Conservation (phyloP, 1,140 invertebrate genomes). For the Brachionus rotundiformis region DNA sequence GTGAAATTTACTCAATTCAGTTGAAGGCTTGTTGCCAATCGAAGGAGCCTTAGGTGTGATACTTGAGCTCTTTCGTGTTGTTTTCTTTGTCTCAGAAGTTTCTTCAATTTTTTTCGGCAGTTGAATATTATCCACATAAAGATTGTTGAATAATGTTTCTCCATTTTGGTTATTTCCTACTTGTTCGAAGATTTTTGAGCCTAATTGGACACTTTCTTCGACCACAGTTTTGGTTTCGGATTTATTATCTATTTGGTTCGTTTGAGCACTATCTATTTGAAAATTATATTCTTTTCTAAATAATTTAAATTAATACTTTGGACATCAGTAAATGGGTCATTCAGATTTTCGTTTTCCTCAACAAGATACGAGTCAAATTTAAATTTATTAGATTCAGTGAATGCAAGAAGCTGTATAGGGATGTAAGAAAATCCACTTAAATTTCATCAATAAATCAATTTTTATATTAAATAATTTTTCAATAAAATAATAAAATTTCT, state of each 20-base stretch:
- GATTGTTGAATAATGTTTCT: not conserved
- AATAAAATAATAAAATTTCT: not conserved
- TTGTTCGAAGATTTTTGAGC: conserved; percentile 7
- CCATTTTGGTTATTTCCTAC: not conserved
- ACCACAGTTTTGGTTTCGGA: not conserved
- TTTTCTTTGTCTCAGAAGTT: not conserved
- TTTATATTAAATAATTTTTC: not conserved
- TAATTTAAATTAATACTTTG: not conserved
- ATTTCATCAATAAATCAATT: not conserved
- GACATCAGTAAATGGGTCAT: not conserved
- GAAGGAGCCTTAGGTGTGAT: not conserved
- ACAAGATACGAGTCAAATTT: conserved; percentile 24
- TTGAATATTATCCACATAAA: conserved; percentile 12
- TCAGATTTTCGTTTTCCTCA: conserved; percentile 20
- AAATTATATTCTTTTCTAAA: not conserved
- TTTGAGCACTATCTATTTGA: not conserved
- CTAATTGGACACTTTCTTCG: not conserved
- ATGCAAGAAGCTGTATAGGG: not conserved
- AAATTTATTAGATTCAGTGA: not conserved
- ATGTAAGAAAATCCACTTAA: conserved; percentile 45
- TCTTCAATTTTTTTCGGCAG: conserved; percentile 14
- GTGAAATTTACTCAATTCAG: conserved; percentile 25
- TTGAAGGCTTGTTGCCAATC: not conserved
- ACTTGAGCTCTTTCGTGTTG: not conserved
- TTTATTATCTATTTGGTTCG: not conserved